Evolutionary conservation across 2,113 vertebrate species (phyloP).

Genomic region (Nothocercus julius): DNA sequence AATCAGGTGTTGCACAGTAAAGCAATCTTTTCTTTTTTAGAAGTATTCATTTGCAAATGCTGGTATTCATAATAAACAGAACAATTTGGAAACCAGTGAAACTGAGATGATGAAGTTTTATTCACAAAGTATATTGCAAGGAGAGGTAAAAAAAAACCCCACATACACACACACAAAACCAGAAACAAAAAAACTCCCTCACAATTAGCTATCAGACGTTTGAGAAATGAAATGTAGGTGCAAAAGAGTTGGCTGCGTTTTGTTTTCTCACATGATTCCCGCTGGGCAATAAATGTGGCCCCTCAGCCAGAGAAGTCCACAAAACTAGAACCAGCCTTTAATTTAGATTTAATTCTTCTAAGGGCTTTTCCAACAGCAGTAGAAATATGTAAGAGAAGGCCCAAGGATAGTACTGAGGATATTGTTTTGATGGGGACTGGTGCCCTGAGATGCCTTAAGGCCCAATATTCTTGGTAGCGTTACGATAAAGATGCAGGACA

Average conservation of each 20-base stretch:
- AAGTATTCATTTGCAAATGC: neutral
- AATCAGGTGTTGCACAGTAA: neutral
- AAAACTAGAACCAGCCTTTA: neutral
- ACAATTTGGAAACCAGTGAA: neutral
- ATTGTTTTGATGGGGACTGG: neutral
- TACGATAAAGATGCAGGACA: neutral
- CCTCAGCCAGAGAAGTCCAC: neutral
- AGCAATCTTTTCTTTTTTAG: neutral
- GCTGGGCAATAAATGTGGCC: neutral
- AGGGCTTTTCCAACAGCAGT: neutral
- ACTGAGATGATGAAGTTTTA: neutral
- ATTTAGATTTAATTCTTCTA: neutral
- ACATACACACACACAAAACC: too few species aligned
- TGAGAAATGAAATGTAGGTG: neutral
- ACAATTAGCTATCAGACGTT: slow-evolving; percentile 30
- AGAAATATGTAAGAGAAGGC: neutral
- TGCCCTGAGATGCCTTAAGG: neutral
- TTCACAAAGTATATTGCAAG: neutral
- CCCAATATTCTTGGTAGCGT: neutral
- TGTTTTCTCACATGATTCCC: neutral
- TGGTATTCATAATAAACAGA: neutral
- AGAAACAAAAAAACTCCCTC: too few species aligned
- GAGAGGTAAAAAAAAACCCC: neutral
- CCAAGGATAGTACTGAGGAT: neutral
- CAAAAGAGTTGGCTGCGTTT: neutral